Conservation (phyloP, 2,888 invertebrate genomes). For the Bembecia ichneumoniformis region DNA sequence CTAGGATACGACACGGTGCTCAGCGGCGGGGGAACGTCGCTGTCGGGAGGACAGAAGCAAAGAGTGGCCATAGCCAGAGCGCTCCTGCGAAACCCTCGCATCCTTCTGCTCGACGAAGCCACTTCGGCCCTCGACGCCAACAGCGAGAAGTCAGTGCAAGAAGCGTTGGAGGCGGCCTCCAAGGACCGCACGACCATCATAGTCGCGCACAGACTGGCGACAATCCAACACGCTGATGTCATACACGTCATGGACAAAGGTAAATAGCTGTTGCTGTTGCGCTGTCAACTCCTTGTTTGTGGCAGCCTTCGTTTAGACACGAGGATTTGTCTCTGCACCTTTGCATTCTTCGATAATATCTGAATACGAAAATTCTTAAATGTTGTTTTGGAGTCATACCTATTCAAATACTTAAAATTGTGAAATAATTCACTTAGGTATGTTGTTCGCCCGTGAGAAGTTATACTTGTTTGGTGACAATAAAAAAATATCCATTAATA, state of each 20-base stretch:
- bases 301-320: too few species aligned
- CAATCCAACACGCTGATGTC: constrained; percentile 83
- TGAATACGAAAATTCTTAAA: too few species aligned
- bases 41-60: constrained; percentile 84
- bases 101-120: constrained; percentile 78
- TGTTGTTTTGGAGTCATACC: too few species aligned
- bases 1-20: constrained; percentile 78
- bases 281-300: too few species aligned
- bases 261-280: too few species aligned
- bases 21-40: constrained; percentile 67
- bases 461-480: too few species aligned
- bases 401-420: too few species aligned
- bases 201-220: constrained; percentile 89
- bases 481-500: too few species aligned
- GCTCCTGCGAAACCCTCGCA: constrained; percentile 73
- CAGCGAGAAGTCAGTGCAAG: constrained; percentile 86
- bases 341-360: too few species aligned
- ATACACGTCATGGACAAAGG: constrained; percentile 88
- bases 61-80: constrained; percentile 81
- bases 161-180: constrained; percentile 84
- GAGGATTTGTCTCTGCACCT: too few species aligned
- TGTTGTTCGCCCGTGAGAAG: too few species aligned
- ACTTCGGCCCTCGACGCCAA: constrained; percentile 79
- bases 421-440: too few species aligned
- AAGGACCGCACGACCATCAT: constrained; percentile 84